phyloP scores from a whole-genome alignment of 1,140 invertebrate genomes.

The Heliconius hewitsoni region DNA sequence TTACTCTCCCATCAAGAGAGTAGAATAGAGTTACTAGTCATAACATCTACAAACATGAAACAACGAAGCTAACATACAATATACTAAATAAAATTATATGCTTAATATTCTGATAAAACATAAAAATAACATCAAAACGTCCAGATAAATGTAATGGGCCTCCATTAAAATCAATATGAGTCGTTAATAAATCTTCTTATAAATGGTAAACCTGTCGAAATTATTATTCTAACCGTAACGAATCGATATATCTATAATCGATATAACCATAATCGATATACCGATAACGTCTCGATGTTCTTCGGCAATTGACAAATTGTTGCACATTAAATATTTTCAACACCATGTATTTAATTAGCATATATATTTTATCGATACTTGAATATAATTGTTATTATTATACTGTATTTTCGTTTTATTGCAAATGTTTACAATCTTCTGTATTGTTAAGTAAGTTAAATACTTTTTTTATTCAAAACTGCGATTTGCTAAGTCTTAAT shows the following conservation, averaged over 20 bases:
- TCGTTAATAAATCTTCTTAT: slow-evolving; percentile 30
- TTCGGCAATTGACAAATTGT: slow-evolving; percentile 26
- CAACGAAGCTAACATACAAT: background rate
- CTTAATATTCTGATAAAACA: slow-evolving; percentile 10
- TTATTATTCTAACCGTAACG: slow-evolving; percentile 27
- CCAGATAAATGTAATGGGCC: slow-evolving; percentile 23
- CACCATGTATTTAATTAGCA: slow-evolving; percentile 17
- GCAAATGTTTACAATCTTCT: background rate
- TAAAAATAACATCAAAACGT: slow-evolving; percentile 30
- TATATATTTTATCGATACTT: slow-evolving; percentile 15
- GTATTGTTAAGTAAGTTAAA: background rate
- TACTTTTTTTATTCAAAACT: background rate
- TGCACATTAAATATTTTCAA: slow-evolving; percentile 23
- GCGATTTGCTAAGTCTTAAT: background rate
- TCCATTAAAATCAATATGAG: slow-evolving; percentile 35
- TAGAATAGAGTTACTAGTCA: background rate
- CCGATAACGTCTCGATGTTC: slow-evolving; percentile 32
- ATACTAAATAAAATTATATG: slow-evolving; percentile 10
- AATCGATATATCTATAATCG: slow-evolving; percentile 24
- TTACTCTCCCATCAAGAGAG: too few species aligned
- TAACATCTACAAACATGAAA: background rate
- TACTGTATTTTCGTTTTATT: background rate
- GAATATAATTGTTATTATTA: background rate
- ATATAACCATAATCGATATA: slow-evolving; percentile 22
- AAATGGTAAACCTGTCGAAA: slow-evolving; percentile 25